A percentile compares a stretch with the other conserved stretches of the same genome.
Evolutionary conservation across 2,797 vertebrate species (phyloP).

Genomic region (Eulemur coronatus): DNA sequence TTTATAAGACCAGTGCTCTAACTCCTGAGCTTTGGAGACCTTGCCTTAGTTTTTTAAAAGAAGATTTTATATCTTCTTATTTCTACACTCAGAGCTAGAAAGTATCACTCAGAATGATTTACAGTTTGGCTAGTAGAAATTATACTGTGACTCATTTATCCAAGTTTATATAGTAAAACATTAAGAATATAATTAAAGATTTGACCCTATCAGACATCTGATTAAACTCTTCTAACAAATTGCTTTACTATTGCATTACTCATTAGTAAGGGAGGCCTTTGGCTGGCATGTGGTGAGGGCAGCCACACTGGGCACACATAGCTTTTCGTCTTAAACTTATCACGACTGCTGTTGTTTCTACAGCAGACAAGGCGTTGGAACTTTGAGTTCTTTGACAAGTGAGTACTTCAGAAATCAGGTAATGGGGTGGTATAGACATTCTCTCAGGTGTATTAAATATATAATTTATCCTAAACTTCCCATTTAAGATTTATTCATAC

Average conservation of each 20-base stretch:
- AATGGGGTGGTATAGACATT: not conserved
- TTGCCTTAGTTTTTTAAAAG: not conserved
- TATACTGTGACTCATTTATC: not conserved
- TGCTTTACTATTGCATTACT: not conserved
- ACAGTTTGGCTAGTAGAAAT: not conserved
- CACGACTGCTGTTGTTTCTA: not conserved
- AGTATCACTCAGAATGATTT: constrained; percentile 16
- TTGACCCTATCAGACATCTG: not conserved
- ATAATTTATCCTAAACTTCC: not conserved
- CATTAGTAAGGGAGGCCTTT: not conserved
- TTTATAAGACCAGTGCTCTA: not conserved
- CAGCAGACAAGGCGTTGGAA: not conserved
- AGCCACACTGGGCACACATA: not conserved
- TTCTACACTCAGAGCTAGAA: not conserved
- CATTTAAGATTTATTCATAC: not conserved
- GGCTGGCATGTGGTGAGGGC: not conserved
- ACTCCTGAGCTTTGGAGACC: too few species aligned
- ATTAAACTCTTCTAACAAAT: not conserved
- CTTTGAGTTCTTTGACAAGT: not conserved
- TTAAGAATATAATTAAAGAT: constrained; percentile 4
- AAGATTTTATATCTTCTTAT: constrained; percentile 11
- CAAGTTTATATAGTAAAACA: not conserved
- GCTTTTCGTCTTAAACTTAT: not conserved
- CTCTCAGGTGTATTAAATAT: not conserved
- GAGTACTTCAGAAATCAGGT: not conserved